Evolutionary conservation across 53 echinoderm and acorn worm genomes (phyloP), one percentile per base, ranked within the genome.

Genomic region (Patiria pectinifera): DNA sequence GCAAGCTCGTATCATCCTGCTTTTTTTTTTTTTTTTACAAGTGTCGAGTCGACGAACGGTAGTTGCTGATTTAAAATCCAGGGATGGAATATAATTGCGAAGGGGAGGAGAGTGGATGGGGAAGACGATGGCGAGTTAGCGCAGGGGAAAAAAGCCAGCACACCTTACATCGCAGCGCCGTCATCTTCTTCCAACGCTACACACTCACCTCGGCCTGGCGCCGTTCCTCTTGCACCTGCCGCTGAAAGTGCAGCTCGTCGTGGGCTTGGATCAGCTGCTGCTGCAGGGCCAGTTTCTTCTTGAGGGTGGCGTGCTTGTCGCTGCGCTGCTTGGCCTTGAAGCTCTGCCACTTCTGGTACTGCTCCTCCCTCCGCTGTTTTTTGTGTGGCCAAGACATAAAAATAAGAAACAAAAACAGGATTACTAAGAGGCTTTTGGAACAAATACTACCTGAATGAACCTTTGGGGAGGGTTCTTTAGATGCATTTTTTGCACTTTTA

Each of bases 231-330:
- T 94, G 87, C 63, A 93, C 62, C 22, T 92, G 94, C 84, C 93
- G 86, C 91, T 96, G 92, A 11, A 87, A 82, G 87, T 93, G 94
- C 82, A 93, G 92, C 71, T 94, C 93, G 80, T 98, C 96, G n/a
- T 93, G 83, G 69, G 96, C 96, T 82, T 81, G 71, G 81, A 98
- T 95, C 76, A 98, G 88, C 62, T 98, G 92, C 22, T 96, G 96
- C 86, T 98, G 98, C 13, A 98, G 92, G 35, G 82, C 87, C n/a
- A 98, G 89, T 71, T 95, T 96, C 93, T 96, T 87, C 94, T 96
- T 93, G 74, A 96, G 70, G 63, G 78, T 45, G 87, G 18, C 84
- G 87, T 93, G 95, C 69, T 95, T 92, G 45, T 95, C 94, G 58
- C 95, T 95, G 79, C 91, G 88, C 62, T 98, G 95, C 13, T 89